Conservation (phyloP, 2,888 invertebrate genomes). For the Cheilosia variabilis region DNA sequence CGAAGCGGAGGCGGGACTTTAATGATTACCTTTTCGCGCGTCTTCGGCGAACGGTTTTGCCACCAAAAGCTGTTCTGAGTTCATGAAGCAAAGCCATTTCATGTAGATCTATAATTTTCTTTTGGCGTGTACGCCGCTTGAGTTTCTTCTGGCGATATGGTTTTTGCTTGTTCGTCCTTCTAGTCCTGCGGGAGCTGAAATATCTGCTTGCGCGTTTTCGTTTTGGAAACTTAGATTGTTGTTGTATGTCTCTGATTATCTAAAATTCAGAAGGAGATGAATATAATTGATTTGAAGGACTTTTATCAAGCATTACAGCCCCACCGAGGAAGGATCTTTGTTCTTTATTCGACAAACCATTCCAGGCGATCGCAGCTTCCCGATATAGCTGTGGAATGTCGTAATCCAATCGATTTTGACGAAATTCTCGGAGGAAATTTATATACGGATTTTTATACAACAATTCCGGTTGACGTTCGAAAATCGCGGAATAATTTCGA, state of each 20-base stretch:
- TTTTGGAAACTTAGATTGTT: not conserved
- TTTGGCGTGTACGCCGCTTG: not conserved
- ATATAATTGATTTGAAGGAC: too few species aligned
- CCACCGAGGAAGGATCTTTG: conserved; percentile 12
- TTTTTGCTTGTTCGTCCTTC: not conserved
- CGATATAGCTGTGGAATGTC: conserved; percentile 21
- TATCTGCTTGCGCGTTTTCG: not conserved
- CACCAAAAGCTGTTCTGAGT: not conserved
- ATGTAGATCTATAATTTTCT: not conserved
- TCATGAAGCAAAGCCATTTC: not conserved
- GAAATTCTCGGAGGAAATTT: conserved; percentile 63
- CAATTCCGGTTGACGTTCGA: conserved; percentile 50
- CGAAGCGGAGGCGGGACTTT: not conserved
- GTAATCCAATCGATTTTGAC: conserved; percentile 45
- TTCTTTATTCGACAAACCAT: conserved; percentile 3
- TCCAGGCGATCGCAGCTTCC: conserved; percentile 45
- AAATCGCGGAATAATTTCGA: not conserved
- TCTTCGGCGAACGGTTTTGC: not conserved
- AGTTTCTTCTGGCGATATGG: not conserved
- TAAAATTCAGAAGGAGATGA: not conserved
- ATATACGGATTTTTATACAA: conserved; percentile 63
- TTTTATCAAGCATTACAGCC: conserved; percentile 19
- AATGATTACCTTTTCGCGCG: not conserved
- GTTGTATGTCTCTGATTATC: conserved; percentile 52
- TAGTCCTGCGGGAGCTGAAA: not conserved